Evolutionary conservation across 2,797 vertebrate genomes (phyloP).

Genomic region (Otus scops): DNA sequence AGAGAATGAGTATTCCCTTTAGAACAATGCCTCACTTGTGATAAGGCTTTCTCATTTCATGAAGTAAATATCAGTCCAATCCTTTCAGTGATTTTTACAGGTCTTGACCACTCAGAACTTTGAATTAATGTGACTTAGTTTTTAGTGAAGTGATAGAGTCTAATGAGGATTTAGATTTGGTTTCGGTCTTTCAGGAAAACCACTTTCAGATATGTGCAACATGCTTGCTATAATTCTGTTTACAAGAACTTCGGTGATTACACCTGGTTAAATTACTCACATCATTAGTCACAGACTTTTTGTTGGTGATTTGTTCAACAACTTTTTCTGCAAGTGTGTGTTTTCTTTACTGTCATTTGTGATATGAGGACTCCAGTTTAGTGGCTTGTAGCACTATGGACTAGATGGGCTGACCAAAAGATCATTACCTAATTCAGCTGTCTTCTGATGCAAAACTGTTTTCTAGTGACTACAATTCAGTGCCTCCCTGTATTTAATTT

Average conservation of each 20-base stretch:
- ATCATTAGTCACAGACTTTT: background rate
- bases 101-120: background rate
- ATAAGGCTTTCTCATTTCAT: background rate
- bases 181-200: background rate
- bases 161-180: background rate
- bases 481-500: background rate
- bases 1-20: background rate
- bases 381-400: background rate
- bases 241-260: background rate
- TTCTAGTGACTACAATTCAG: background rate
- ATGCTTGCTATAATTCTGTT: background rate
- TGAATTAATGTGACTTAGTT: background rate
- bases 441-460: background rate
- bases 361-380: background rate
- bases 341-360: background rate
- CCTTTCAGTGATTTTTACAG: background rate
- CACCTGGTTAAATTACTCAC: background rate
- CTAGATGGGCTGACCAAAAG: background rate
- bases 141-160: background rate
- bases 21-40: background rate
- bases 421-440: background rate
- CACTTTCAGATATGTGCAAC: background rate
- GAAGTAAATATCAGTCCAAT: background rate
- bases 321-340: background rate
- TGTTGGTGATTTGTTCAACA: background rate